Evolutionary conservation across 2,888 invertebrate genomes (phyloP), one percentile per base, ranked within the genome.

Genomic region (Drosophila quinaria): DNA sequence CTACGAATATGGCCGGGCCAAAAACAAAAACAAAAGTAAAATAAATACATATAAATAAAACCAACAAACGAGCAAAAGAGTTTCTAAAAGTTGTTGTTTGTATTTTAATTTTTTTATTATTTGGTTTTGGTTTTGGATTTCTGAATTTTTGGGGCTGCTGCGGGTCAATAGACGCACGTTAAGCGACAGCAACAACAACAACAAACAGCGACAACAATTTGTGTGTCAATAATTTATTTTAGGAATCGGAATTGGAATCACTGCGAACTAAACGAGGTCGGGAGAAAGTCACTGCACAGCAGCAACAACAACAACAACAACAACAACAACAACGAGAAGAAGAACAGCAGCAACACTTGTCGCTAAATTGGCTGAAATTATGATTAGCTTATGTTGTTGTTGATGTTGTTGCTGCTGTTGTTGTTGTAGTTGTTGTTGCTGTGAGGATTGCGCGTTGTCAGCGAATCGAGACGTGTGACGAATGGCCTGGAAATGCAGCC

Each of bases 381-480:
- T 84, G 87, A 87, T 82, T 81, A 72, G 82, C 52, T 63, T 59
- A 37, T 66, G 59, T 29, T 50, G 55, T 19, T 44, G 67, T 22
- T 50, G 56, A 8, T 29, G 29, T 8, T 8, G 6, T 29, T 29
- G 35, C 13, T 49, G 58, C 25, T 60, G 60, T 11, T 56, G 60
- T 9, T 56, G 74, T 29, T 56, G 60, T 9, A 52, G 74, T 29
- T 56, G 66, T 71, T 70, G 81, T 69, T 63, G 81, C 70, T 56
- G 64, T 58, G 80, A 72, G 75, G 69, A 80, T 67, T 83, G 83
- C 73, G 67, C 70, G 84, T 86, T 83, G 82, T 83, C 82, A 78
- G 80, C 72, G 71, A 84, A 85, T 82, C 82, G 80, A 84, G 86
- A 82, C 70, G 87, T 85, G 84, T 84, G 84, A 87, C 84, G 84